Evolutionary conservation across 2,113 vertebrate genomes (phyloP), one percentile per base, ranked within the genome.

Genomic region (Tringa solitaria): DNA sequence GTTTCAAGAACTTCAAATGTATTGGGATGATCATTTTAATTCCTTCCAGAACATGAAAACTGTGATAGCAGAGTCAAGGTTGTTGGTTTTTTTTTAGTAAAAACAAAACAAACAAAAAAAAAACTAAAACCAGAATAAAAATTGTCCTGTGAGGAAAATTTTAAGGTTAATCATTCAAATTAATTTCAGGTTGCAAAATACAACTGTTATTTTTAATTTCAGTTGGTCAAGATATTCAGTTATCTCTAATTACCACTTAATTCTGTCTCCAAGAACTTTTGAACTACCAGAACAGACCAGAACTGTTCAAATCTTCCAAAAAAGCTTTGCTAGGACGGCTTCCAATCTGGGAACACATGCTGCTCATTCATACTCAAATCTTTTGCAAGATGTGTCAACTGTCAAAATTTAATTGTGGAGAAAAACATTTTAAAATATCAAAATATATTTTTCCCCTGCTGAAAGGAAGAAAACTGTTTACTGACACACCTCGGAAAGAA

Each of bases 41-140:
- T 73, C 60, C 28, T 88, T 86, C 20, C 20, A 74, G 32, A 75
- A 87, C 20, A 41, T 8, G 80, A 83, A 79, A 91, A 8, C 8
- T 11, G 2, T 50, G 33, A 48, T 27, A 57, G 8, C 0, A 1
- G 5, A 50, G 11, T 41, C 21, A 67, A 9, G 5, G n/a, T 15
- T 60, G 33, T 24, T 21, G n/a, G 23, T 18, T 23, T 54, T 54
- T 28, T 54, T 54, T 54, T 26, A 19, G 21, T 39, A n/a, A 45
- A 32, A 39, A 23, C 12, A 8, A 51, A 41, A 18, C 1, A 22
- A 48, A 18, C 8, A 3, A 26, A 48, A 17, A 17, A 41, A 27
- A 7, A 24, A 12, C 27, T 8, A 2, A 46, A 33, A 60, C 3
- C 11, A 21, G 24, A 61, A 83, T 23, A 48, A 64, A 80, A 53